phyloP scores from a whole-genome alignment of 1,140 invertebrate species.

The Caenorhabditis elegans region WBcel235 BX284606.5:17035001-17035500 shows the following conservation, averaged over 20 bases:
- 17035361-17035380: constrained; percentile 10
- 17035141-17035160: no score
- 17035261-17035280: not conserved
- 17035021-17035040: not conserved
- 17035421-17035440: not conserved
- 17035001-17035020: constrained; percentile 21
- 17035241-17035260: no score
- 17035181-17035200: no score
- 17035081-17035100: no score
- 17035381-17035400: constrained; percentile 9
- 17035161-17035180: no score
- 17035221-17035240: no score
- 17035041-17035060: not conserved
- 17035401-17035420: constrained; percentile 5
- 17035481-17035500: no score
- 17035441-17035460: no score
- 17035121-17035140: no score
- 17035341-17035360: constrained; percentile 9
- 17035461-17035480: no score
- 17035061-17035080: not conserved
- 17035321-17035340: constrained; percentile 4
- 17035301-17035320: not conserved
- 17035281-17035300: not conserved
- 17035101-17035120: no score
- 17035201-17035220: no score